phyloP scores from a whole-genome alignment of 2,797 vertebrate species.

The Parambassis ranga region DNA sequence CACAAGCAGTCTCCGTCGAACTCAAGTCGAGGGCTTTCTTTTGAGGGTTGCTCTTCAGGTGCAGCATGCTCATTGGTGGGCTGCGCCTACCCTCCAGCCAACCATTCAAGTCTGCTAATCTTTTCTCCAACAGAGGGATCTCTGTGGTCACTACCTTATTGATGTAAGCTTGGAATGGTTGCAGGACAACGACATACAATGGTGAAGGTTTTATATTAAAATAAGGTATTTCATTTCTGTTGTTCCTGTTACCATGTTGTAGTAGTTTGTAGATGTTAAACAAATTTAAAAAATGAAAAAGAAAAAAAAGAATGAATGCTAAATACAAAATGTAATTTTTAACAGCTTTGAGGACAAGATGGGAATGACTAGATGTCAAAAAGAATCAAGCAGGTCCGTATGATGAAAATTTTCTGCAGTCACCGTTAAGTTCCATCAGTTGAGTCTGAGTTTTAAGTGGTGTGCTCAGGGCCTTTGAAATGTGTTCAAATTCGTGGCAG shows the following conservation, averaged over 20 bases:
- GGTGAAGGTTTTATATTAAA: not conserved
- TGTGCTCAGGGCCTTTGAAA: constrained; percentile 84
- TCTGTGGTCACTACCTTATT: constrained; percentile 76
- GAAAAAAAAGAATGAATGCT: not conserved
- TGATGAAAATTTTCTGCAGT: not conserved
- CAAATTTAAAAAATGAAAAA: not conserved
- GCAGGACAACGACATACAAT: not conserved
- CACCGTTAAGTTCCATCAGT: constrained; percentile 90
- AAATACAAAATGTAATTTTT: not conserved
- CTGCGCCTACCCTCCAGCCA: too few species aligned
- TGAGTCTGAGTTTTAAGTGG: constrained; percentile 86
- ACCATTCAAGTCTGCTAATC: constrained; percentile 79
- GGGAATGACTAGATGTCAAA: not conserved
- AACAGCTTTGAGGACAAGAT: not conserved
- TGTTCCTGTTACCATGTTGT: not conserved
- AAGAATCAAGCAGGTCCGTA: not conserved
- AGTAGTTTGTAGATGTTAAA: not conserved
- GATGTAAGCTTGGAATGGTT: constrained; percentile 73
- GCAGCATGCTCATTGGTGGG: too few species aligned
- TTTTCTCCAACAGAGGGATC: constrained; percentile 80
- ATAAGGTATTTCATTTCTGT: not conserved
- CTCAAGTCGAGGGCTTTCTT: too few species aligned
- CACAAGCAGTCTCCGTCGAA: too few species aligned
- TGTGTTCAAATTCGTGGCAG: constrained; percentile 86
- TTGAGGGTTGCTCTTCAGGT: too few species aligned